phyloP scores from a whole-genome alignment of 2,888 invertebrate species.

The Oxycera nigricornis region DNA sequence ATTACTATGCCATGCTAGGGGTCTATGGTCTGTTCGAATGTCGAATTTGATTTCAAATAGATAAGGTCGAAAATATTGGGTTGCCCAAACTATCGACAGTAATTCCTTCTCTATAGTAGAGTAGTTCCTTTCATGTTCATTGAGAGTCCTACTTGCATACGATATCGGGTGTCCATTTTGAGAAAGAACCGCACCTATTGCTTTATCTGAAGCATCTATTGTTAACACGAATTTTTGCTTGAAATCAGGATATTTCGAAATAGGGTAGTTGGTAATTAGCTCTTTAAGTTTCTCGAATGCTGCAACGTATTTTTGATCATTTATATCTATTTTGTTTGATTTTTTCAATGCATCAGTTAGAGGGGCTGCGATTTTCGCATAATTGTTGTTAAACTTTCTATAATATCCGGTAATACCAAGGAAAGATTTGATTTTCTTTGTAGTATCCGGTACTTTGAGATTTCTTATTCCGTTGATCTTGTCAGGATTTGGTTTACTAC shows the following conservation, averaged over 20 bases:
- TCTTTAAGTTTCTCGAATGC: constrained; percentile 10
- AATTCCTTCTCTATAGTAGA: constrained; percentile 55
- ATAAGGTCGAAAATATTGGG: constrained; percentile 55
- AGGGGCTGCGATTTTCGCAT: constrained; percentile 31
- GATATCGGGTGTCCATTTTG: constrained; percentile 51
- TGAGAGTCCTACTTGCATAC: constrained; percentile 42
- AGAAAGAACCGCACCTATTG: constrained; percentile 50
- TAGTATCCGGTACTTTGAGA: constrained; percentile 5
- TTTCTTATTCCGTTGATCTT: constrained; percentile 48
- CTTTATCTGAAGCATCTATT: constrained; percentile 51
- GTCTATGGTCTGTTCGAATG: constrained; percentile 57
- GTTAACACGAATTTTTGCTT: constrained; percentile 51
- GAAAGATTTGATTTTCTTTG: constrained; percentile 48
- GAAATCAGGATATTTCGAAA: constrained; percentile 52
- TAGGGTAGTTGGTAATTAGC: constrained; percentile 1
- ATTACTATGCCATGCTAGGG: neutral
- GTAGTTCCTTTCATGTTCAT: constrained; percentile 49
- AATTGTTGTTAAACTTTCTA: constrained; percentile 1
- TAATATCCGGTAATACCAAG: constrained; percentile 22
- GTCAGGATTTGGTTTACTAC: constrained; percentile 51
- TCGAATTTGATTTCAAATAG: constrained; percentile 53
- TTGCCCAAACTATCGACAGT: constrained; percentile 53
- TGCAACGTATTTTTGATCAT: constrained; percentile 9
- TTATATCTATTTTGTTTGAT: neutral
- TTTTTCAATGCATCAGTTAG: constrained; percentile 48